phyloP scores from a whole-genome alignment of 2,888 invertebrate species.

The Lithodes maja region DNA sequence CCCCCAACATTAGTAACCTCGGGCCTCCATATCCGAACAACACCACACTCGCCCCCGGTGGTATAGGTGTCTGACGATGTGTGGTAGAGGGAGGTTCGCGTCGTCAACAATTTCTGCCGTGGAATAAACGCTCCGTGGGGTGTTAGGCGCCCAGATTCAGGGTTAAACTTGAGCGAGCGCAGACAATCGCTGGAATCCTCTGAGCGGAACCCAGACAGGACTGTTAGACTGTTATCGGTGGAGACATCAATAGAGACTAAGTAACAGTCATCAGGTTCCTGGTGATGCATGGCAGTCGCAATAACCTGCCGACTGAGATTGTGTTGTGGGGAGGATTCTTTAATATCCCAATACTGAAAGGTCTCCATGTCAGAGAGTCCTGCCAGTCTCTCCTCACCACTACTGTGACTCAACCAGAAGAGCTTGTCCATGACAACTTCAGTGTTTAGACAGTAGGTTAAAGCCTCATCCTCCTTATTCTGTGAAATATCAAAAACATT shows the following conservation, averaged over 20 bases:
- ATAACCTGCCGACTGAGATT: constrained; percentile 49
- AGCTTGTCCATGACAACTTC: constrained; percentile 49
- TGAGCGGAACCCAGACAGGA: constrained; percentile 30
- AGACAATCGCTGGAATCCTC: constrained; percentile 26
- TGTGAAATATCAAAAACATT: constrained; percentile 88
- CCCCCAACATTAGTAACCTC: not conserved
- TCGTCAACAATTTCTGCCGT: constrained; percentile 31
- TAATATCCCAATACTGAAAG: constrained; percentile 67
- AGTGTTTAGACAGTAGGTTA: constrained; percentile 74
- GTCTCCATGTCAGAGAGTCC: constrained; percentile 49
- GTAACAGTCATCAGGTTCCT: constrained; percentile 55
- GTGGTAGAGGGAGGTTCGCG: constrained; percentile 34
- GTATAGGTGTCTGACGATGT: constrained; percentile 27
- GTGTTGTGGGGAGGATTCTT: constrained; percentile 52
- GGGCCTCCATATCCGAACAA: constrained; percentile 46
- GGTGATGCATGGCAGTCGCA: constrained; percentile 49
- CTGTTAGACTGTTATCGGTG: constrained; percentile 3
- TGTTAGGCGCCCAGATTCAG: constrained; percentile 15
- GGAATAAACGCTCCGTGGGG: constrained; percentile 25
- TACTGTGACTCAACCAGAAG: constrained; percentile 44
- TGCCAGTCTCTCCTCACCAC: constrained; percentile 38
- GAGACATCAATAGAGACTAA: constrained; percentile 19
- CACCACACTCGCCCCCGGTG: constrained; percentile 56
- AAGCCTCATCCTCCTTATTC: constrained; percentile 85
- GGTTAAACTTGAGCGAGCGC: constrained; percentile 32